Percentiles rank a stretch among this genome's conserved stretches.
Conservation (phyloP, 2,113 vertebrate genomes). For the Rhinichthys klamathensis region DNA sequence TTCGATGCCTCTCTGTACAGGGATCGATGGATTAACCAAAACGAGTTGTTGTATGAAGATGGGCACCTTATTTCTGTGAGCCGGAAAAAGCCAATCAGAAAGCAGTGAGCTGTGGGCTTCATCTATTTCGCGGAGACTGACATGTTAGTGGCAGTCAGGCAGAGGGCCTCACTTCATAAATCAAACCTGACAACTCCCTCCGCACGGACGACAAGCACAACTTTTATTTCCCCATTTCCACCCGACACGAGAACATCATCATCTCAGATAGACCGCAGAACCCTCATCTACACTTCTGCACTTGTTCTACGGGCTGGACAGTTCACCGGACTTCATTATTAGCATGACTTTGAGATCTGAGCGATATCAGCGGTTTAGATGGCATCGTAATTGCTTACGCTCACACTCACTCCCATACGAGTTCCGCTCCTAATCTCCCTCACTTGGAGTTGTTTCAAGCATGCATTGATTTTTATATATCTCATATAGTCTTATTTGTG, state of each 20-base stretch:
- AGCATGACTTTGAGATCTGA: background rate
- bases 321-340: constrained; percentile 7
- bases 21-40: constrained; percentile 60
- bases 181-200: constrained; percentile 81
- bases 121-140: constrained; percentile 76
- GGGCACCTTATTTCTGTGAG: constrained; percentile 58
- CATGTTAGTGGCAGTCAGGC: constrained; percentile 69
- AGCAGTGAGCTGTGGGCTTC: constrained; percentile 70
- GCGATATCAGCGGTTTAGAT: background rate
- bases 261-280: background rate
- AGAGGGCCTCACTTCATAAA: constrained; percentile 79
- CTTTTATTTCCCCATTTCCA: constrained; percentile 65
- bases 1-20: background rate
- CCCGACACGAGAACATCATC: constrained; percentile 2
- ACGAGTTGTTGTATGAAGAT: constrained; percentile 59
- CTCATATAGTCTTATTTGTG: background rate
- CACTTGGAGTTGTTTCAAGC: constrained; percentile 32
- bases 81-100: constrained; percentile 64
- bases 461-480: constrained; percentile 2
- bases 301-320: background rate
- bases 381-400: background rate
- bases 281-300: background rate
- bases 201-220: constrained; percentile 73
- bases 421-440: constrained; percentile 44
- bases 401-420: too few species aligned